phyloP scores from a whole-genome alignment of 1,140 invertebrate genomes.

The Lordiphosa clarofinis region DNA sequence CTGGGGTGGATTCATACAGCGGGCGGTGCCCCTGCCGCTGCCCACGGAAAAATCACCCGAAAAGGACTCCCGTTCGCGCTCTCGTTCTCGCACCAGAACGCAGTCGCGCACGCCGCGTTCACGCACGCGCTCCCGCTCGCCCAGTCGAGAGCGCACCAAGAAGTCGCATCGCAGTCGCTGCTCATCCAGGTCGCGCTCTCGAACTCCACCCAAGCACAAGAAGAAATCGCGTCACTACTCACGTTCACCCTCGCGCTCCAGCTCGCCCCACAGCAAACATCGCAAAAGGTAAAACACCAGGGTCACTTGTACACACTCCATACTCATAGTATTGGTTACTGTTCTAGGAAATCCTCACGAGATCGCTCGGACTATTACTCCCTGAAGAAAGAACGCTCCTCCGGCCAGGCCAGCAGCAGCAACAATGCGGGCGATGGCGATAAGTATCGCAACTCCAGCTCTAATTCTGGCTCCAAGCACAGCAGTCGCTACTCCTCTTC shows the following conservation, averaged over 20 bases:
- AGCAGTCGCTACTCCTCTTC: constrained; percentile 47
- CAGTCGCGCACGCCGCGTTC: constrained; percentile 75
- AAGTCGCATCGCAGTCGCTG: constrained; percentile 79
- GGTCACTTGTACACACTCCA: too few relatives aligned
- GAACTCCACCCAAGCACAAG: constrained; percentile 64
- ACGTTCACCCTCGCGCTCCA: constrained; percentile 67
- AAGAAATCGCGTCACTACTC: constrained; percentile 78
- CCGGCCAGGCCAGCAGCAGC: constrained; percentile 42
- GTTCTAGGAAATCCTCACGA: constrained; percentile 52
- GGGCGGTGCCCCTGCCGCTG: constrained; percentile 59
- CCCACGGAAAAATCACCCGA: constrained; percentile 67
- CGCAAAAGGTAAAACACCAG: constrained; percentile 56
- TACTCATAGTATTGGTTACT: not conserved
- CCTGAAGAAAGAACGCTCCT: constrained; percentile 57
- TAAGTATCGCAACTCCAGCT: constrained; percentile 61
- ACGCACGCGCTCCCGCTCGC: constrained; percentile 57
- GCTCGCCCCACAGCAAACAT: constrained; percentile 75
- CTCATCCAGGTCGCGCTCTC: constrained; percentile 80
- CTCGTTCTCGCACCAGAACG: constrained; percentile 78
- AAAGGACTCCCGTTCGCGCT: constrained; percentile 67
- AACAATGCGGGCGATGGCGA: constrained; percentile 51
- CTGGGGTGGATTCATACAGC: constrained; percentile 84
- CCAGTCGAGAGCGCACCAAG: constrained; percentile 78
- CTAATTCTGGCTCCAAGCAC: constrained; percentile 60
- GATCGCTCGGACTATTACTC: constrained; percentile 70